Percentiles rank a stretch among this genome's conserved stretches.
phyloP scores from a whole-genome alignment of 2,113 vertebrate genomes.

The Colinus virginianus region DNA sequence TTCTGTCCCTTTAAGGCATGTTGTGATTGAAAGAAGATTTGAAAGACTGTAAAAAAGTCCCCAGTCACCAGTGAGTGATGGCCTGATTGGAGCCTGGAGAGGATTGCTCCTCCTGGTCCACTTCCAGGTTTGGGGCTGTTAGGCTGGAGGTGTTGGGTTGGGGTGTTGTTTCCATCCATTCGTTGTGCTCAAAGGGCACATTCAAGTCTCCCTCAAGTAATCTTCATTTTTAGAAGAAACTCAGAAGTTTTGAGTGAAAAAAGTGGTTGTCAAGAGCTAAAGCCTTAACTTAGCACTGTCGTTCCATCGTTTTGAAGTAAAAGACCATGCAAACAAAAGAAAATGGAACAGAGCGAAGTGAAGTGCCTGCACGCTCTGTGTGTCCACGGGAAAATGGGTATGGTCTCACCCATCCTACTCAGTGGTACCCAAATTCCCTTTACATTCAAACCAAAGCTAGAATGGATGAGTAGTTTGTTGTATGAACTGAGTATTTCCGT shows the following conservation, averaged over 20 bases:
- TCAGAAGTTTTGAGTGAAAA: conserved; percentile 15
- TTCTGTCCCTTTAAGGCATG: conserved; percentile 83
- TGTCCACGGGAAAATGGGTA: fast-evolving
- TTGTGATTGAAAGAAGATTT: conserved; percentile 79
- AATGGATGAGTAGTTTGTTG: neutral
- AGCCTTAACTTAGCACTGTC: conserved; percentile 44
- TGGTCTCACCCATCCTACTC: neutral
- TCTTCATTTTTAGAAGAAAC: conserved; percentile 5
- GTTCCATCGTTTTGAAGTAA: conserved; percentile 44
- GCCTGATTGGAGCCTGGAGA: conserved; percentile 53
- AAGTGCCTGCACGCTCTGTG: neutral
- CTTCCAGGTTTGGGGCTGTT: conserved; percentile 57
- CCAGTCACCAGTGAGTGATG: conserved; percentile 66
- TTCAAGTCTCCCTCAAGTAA: conserved; percentile 51
- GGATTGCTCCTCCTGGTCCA: conserved; percentile 62
- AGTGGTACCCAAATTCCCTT: neutral
- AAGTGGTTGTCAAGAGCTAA: conserved; percentile 23
- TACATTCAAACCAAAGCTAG: neutral
- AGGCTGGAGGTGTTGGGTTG: neutral
- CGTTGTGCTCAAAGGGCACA: neutral
- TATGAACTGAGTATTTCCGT: neutral
- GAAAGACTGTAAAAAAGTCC: conserved; percentile 79
- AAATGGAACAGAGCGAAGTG: conserved; percentile 35
- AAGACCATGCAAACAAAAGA: conserved; percentile 43
- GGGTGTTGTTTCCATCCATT: neutral